These are phyloP conservation scores for Rhynchonycteris naso DNA, from an alignment of 2,797 vertebrate species.

Conservation along the genomic window DNA sequence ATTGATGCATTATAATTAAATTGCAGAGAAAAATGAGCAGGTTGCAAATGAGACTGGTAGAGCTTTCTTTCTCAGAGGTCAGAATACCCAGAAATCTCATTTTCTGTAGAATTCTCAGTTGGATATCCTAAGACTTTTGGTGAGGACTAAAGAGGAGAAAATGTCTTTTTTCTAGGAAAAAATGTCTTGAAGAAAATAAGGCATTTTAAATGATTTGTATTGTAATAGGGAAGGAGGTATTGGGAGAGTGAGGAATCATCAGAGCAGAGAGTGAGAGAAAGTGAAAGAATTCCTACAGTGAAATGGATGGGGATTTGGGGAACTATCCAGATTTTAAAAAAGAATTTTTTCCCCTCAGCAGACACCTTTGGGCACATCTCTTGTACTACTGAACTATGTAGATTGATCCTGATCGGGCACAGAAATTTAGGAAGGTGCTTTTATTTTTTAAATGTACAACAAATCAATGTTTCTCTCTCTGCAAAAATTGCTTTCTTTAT, in stretches of 20 bases:
- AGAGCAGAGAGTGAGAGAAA: not conserved
- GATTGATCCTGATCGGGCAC: not conserved
- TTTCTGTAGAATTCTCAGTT: not conserved
- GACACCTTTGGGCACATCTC: not conserved
- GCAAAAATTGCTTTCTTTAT: conserved; percentile 32
- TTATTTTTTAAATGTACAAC: not conserved
- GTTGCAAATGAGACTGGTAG: not conserved
- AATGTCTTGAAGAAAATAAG: conserved; percentile 1
- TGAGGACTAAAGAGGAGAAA: conserved; percentile 8
- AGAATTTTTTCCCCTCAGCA: not conserved
- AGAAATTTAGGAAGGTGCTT: not conserved
- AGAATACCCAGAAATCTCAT: conserved; percentile 36
- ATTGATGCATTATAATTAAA: conserved; percentile 64
- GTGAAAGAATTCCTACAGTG: not conserved
- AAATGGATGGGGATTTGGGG: not conserved
- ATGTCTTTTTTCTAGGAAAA: not conserved
- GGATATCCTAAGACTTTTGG: conserved; percentile 39
- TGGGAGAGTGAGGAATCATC: not conserved
- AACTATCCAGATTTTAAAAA: not conserved
- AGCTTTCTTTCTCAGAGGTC: conserved; percentile 61
- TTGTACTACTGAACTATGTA: not conserved
- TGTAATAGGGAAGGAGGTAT: not conserved
- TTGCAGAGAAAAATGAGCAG: conserved; percentile 40
- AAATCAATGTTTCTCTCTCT: not conserved
- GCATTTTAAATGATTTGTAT: not conserved